Base-by-base conservation (phyloP, 2,888 invertebrate species). In the Diachrysia chrysitis region DNA sequence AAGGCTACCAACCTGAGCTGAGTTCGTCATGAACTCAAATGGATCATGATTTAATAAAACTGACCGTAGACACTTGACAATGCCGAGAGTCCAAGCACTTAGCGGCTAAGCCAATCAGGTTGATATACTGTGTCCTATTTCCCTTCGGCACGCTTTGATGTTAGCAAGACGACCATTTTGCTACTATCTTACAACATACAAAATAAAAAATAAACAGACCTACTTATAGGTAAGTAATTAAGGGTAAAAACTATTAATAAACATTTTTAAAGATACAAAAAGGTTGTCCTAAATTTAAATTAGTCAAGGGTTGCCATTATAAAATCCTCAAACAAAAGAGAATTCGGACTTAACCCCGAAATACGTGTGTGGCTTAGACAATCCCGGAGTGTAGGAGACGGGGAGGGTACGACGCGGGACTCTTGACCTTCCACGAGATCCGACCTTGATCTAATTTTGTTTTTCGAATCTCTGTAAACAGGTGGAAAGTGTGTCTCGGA, bases 381-480 rank as follows among this genome's bases (percentile, higher is more conserved):
- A 73, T 68, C 58, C 60, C 21, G 21, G 14, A 16, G 21, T 51
- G 48, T 51, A 51, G 54, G 58, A 23, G 46, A 17, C 32, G 48
- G 35, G 17, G 32, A 12, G 51, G 12, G 35, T 32, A 37, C 58
- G 48, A 42, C 42, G 58, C 54, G 63, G 17, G 35, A 48, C 59
- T 64, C 66, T 68, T 81, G 64, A 74, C 68, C 74, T 71, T 74
- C 58, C 62, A 51, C 56, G 63, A 51, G 58, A 19, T 17, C 51
- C 32, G 70, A 68, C 78, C 75, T 78, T 74, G 75, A 74, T 48
- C 69, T 42, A 60, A 37, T 73, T 67, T 4, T 29, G 35, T 19
- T 21, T 58, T 56, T 23, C 29, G 53, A 57, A 53, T 53, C 32
- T 56, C 53, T 48, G 58, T 67, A 72, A 78, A 62, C 32, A 62